phyloP scores from a whole-genome alignment of 2,797 vertebrate species.

The Sebastes hopkinsi region DNA sequence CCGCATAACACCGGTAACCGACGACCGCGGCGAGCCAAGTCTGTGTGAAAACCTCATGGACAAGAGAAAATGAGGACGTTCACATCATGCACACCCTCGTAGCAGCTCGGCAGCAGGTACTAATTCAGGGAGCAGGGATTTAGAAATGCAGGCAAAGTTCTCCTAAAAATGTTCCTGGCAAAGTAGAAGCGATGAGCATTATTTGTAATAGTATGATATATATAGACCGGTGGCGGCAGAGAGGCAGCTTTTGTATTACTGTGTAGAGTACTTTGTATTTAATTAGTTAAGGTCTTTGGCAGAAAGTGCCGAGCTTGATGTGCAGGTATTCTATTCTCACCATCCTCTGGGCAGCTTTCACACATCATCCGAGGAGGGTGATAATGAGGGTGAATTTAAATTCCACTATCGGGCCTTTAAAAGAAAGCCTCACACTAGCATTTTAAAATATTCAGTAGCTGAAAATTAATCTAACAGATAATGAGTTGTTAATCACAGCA shows the following conservation, averaged over 20 bases:
- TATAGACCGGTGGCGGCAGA: background rate
- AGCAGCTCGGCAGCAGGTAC: background rate
- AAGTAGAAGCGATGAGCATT: background rate
- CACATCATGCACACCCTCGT: background rate
- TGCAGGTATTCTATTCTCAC: constrained; percentile 2
- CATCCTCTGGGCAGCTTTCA: constrained; percentile 13
- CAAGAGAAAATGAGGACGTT: background rate
- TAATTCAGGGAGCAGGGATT: no score
- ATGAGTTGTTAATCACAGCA: constrained; percentile 54
- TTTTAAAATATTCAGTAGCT: constrained; percentile 45
- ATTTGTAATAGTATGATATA: background rate
- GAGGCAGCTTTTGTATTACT: background rate
- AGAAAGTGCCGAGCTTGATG: background rate
- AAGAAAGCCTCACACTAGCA: constrained; percentile 3
- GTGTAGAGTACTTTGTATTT: background rate
- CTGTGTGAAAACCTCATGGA: background rate
- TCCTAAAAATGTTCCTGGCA: background rate
- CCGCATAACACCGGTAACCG: no score
- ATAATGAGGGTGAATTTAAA: constrained; percentile 46
- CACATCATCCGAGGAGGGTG: constrained; percentile 12
- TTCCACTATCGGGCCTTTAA: constrained; percentile 1
- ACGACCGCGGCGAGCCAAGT: background rate
- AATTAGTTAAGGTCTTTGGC: constrained; percentile 7
- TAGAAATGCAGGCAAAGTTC: background rate
- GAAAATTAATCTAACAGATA: constrained; percentile 53